Base-by-base conservation (phyloP, 2,888 invertebrate genomes). In the Ariolimax columbianus region DNA sequence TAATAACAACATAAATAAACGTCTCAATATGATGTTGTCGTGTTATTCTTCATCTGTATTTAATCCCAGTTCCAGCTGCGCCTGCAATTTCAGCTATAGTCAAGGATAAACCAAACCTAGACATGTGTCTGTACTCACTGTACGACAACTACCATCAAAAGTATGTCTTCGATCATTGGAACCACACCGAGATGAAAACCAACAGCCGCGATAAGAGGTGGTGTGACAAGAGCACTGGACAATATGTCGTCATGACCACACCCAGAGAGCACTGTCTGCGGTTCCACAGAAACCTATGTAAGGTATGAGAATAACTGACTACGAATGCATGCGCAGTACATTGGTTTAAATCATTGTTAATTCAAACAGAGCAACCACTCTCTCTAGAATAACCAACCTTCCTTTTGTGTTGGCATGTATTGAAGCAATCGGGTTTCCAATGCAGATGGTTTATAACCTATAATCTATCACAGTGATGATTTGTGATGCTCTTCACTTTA, bases 121-220 rank as follows among this genome's bases (percentile, higher is more conserved):
- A 66, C 33, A 6, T 17, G 26, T 83, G 83, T 66, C 77, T 63
- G 43, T 92, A 89, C 75, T 90, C 91, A 0, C 87, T 92, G 63
- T 92, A 89, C 79, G 91, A 91, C 79, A 83, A 90, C n/a, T 89
- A 86, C 23, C 86, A 88, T 38, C 77, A 72, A 70, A 83, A 83
- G 51, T 83, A 68, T 40, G 83, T 83, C 19, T 70, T 55, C 72
- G 51, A 55, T 17, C 78, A 82, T n/a, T 87, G 86, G 86, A 80
- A 72, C 36, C 77, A 83, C 38, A 80, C 84, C 26, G 75, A 79
- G 9, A 55, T 87, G 55, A 78, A 83, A n/a, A 87, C 85, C 30
- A 79, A 85, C 70, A 85, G 85, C 63, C 85, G 85, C 66, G 80
- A 85, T 17, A 79, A 83, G 80, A 72, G 83, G 33, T 87, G 86